A percentile compares a stretch with the other conserved stretches of the same genome.
Conservation (phyloP, 1,140 invertebrate genomes). For the Pachyrhynchus sulphureomaculatus region DNA sequence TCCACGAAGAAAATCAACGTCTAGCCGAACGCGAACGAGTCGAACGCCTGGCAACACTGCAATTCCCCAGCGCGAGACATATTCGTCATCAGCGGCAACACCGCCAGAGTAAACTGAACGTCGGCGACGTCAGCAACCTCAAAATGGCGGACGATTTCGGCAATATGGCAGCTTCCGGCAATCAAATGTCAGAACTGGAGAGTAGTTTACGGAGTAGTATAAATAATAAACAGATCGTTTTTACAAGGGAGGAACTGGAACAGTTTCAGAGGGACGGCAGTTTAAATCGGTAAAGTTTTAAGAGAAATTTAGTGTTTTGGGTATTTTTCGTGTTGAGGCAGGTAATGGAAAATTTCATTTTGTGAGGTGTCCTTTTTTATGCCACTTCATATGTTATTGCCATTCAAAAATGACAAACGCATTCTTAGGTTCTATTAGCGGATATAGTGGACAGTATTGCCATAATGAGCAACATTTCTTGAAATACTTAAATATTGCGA, state of each 20-base stretch:
- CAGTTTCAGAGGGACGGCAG: neutral
- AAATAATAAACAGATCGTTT: slow-evolving; percentile 16
- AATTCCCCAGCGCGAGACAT: slow-evolving; percentile 26
- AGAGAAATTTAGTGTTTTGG: no score
- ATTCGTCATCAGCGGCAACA: slow-evolving; percentile 44
- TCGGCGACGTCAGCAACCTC: slow-evolving; percentile 1
- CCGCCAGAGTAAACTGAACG: slow-evolving; percentile 17
- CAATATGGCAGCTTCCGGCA: neutral
- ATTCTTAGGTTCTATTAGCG: no score
- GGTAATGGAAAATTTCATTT: neutral
- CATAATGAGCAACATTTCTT: no score
- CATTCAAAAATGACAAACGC: no score
- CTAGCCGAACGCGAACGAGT: slow-evolving; percentile 32
- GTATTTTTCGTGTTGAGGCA: neutral
- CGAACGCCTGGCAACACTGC: slow-evolving; percentile 36
- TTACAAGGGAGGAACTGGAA: slow-evolving; percentile 25
- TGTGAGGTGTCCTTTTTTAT: no score
- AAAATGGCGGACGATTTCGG: neutral
- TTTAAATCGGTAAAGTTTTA: slow-evolving; percentile 4
- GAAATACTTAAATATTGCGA: no score
- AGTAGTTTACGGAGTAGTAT: slow-evolving; percentile 10
- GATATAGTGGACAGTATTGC: no score
- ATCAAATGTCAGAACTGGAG: slow-evolving; percentile 16
- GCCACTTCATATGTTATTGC: no score
- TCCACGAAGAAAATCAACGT: slow-evolving; percentile 36